These are phyloP conservation scores for Coptodon rendalli DNA, from an alignment of 2,113 vertebrate species.

Conservation along the genomic window DNA sequence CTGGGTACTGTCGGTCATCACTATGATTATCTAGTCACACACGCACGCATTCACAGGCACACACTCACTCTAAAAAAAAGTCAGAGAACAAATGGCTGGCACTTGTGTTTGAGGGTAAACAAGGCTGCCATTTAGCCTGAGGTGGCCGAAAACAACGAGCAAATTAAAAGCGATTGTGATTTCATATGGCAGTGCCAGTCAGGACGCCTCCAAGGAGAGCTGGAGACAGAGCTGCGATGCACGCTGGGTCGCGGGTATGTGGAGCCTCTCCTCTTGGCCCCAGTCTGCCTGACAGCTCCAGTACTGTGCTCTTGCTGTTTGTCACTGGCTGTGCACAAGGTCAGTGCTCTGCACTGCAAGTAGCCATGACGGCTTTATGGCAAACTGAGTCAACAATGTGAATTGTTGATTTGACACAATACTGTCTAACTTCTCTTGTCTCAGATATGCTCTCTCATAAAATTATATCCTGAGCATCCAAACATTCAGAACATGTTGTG, in stretches of 20 bases:
- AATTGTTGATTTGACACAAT: not conserved
- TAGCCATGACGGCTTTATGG: not conserved
- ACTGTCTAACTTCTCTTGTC: not conserved
- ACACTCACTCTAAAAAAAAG: not conserved
- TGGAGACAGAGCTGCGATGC: slow-evolving; percentile 12
- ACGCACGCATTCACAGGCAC: not conserved
- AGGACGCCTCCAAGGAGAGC: not conserved
- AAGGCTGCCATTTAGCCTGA: slow-evolving; percentile 17
- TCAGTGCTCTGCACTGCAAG: not conserved
- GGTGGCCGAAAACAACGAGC: not conserved
- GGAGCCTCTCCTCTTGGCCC: slow-evolving; percentile 10
- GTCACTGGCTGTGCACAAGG: slow-evolving; percentile 4
- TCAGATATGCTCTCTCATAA: not conserved
- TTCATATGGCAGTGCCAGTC: slow-evolving; percentile 40
- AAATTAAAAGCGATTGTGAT: slow-evolving; percentile 47
- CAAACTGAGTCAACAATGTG: not conserved
- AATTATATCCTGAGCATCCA: not conserved
- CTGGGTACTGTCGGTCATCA: not conserved
- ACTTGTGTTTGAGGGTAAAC: slow-evolving; percentile 27
- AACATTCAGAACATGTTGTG: not conserved
- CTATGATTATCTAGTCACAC: not conserved
- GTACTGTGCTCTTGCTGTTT: not conserved
- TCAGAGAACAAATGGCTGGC: not conserved
- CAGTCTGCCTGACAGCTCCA: not conserved
- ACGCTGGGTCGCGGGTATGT: slow-evolving; percentile 9